phyloP scores from a whole-genome alignment of 1,140 invertebrate species.

The Harlomillsia oculata region DNA sequence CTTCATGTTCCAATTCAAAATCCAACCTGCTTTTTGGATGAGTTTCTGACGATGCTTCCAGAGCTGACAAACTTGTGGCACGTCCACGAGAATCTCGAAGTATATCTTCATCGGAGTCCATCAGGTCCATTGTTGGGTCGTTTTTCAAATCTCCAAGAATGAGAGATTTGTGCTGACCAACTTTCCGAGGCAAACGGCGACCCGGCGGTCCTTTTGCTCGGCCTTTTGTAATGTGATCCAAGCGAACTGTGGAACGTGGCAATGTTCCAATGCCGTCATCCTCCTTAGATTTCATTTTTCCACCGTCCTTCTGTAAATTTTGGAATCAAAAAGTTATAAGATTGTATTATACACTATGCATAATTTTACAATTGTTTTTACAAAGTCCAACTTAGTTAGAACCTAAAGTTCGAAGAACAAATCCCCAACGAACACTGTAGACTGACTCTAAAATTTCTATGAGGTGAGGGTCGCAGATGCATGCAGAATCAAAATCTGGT shows the following conservation, averaged over 20 bases:
- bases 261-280: constrained; percentile 21
- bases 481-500: too few species aligned
- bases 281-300: constrained; percentile 11
- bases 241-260: constrained; percentile 14
- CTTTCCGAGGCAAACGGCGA: constrained; percentile 36
- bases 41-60: constrained; percentile 20
- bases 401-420: too few species aligned
- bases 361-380: too few species aligned
- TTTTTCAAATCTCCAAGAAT: constrained; percentile 6
- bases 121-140: constrained; percentile 1
- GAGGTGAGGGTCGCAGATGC: too few species aligned
- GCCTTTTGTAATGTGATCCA: constrained; percentile 34
- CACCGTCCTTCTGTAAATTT: constrained; percentile 16
- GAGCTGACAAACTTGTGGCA: constrained; percentile 26
- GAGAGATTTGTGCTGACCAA: constrained; percentile 7
- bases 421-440: too few species aligned
- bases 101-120: constrained; percentile 8
- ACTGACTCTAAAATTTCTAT: too few species aligned
- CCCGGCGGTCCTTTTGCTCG: constrained; percentile 37
- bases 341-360: too few species aligned
- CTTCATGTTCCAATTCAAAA: constrained; percentile 4
- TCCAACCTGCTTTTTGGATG: constrained; percentile 23
- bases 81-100: constrained; percentile 15
- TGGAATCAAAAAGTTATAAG: too few species aligned
- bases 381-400: background rate